Conservation (phyloP, 2,113 vertebrate species). For the Colistium nudipinnis region DNA sequence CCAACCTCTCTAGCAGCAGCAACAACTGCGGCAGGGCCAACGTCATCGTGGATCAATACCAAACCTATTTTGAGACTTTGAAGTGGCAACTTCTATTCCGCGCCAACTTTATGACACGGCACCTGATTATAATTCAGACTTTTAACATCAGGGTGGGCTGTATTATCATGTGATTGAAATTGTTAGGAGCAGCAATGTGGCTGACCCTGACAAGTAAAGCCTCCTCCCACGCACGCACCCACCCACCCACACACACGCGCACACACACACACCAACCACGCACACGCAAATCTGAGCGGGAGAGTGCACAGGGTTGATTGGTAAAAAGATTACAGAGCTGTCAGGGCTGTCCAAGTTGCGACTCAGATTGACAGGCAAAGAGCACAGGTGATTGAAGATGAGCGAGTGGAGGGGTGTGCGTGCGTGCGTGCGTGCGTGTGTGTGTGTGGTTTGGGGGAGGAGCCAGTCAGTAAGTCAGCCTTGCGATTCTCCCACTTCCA, state of each 20-base stretch:
- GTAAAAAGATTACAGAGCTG: constrained; percentile 72
- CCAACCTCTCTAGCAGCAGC: not conserved
- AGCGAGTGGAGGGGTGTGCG: constrained; percentile 7
- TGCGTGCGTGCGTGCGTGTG: not conserved
- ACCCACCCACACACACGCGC: constrained; percentile 5
- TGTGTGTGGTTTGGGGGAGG: not conserved
- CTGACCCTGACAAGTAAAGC: constrained; percentile 39
- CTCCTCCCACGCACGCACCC: constrained; percentile 16
- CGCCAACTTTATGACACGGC: constrained; percentile 26
- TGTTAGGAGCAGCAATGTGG: constrained; percentile 42
- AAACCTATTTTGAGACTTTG: constrained; percentile 35
- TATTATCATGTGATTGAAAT: constrained; percentile 50
- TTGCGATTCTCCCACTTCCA: constrained; percentile 30
- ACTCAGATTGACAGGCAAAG: constrained; percentile 56
- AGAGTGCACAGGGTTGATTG: constrained; percentile 57
- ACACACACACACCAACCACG: constrained; percentile 17
- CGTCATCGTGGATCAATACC: constrained; percentile 21
- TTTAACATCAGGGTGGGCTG: constrained; percentile 40
- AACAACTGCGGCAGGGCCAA: not conserved
- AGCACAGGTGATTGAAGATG: constrained; percentile 50
- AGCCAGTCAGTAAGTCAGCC: not conserved
- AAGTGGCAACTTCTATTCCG: constrained; percentile 37
- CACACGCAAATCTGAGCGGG: constrained; percentile 24
- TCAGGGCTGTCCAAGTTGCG: constrained; percentile 48
- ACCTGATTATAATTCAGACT: constrained; percentile 63